phyloP scores from a whole-genome alignment of 2,113 vertebrate genomes.

The Sphaerodactylus townsendi region DNA sequence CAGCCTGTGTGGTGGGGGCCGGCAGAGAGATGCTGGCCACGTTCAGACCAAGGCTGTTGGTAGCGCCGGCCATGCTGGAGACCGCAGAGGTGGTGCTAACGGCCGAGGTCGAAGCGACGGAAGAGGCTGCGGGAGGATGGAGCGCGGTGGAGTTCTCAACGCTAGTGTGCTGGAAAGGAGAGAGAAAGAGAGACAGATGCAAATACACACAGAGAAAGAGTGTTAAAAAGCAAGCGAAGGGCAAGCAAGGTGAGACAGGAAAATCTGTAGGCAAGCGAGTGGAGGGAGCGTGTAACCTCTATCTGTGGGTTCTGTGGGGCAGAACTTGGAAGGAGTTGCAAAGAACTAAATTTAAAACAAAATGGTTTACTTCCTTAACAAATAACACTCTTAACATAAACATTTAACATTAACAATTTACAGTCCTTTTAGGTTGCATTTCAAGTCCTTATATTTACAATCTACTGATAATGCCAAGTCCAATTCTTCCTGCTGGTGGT shows the following conservation, averaged over 20 bases:
- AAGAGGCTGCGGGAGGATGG: conserved; percentile 80
- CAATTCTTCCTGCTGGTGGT: too few relatives aligned
- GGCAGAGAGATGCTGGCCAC: conserved; percentile 80
- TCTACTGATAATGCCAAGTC: too few relatives aligned
- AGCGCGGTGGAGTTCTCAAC: conserved; percentile 82
- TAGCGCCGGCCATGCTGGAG: conserved; percentile 79
- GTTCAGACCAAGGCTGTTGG: conserved; percentile 80
- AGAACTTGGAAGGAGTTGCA: too few relatives aligned
- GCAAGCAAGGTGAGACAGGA: not conserved
- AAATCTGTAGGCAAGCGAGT: not conserved
- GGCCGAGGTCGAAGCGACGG: conserved; percentile 69
- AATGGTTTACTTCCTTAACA: too few relatives aligned
- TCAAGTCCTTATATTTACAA: too few relatives aligned
- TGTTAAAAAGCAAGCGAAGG: not conserved
- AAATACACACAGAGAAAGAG: not conserved
- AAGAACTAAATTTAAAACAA: too few relatives aligned
- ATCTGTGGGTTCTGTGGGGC: too few relatives aligned
- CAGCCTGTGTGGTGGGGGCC: conserved; percentile 76
- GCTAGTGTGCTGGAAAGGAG: conserved; percentile 80
- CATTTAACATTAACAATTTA: too few relatives aligned
- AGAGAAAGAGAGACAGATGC: conserved; percentile 37
- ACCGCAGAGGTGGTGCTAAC: conserved; percentile 76
- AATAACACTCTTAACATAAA: too few relatives aligned
- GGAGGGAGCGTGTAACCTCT: too few relatives aligned
- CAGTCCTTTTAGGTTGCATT: too few relatives aligned